Evolutionary conservation across 2,797 vertebrate species (phyloP).

Genomic region (Clarias platycephalus): DNA sequence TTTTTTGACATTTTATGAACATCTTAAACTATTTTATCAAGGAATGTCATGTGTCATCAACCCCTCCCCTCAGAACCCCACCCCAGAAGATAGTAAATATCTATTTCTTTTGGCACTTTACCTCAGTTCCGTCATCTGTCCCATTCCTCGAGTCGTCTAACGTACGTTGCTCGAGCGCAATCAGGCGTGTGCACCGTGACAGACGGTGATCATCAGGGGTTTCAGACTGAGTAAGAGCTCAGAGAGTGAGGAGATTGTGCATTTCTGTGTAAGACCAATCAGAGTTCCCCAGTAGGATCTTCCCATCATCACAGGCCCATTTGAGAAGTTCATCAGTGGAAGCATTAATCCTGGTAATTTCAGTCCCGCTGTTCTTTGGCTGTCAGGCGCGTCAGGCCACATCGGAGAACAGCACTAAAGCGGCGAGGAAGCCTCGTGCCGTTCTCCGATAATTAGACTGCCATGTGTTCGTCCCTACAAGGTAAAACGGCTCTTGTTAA

Average conservation of each 20-base stretch:
- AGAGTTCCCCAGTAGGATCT: conserved; percentile 36
- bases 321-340: conserved; percentile 71
- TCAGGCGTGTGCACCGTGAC: conserved; percentile 19
- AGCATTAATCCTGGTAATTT: conserved; percentile 78
- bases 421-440: conserved; percentile 63
- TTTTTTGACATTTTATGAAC: not conserved
- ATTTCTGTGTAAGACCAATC: conserved; percentile 17
- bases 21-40: not conserved
- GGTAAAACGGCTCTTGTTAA: conserved; percentile 73
- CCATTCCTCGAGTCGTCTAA: not conserved
- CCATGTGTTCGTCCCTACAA: conserved; percentile 73
- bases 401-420: conserved; percentile 67
- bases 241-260: conserved; percentile 10
- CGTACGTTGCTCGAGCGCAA: not conserved
- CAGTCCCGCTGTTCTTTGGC: conserved; percentile 66
- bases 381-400: conserved; percentile 74
- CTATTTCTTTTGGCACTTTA: not conserved
- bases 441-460: conserved; percentile 73
- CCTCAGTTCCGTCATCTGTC: not conserved
- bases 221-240: conserved; percentile 23
- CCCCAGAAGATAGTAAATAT: not conserved
- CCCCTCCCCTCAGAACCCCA: not conserved
- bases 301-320: conserved; percentile 69
- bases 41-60: not conserved
- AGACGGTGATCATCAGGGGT: conserved; percentile 22